phyloP scores from a whole-genome alignment of 2,797 vertebrate genomes.

The Halcyon badia region DNA sequence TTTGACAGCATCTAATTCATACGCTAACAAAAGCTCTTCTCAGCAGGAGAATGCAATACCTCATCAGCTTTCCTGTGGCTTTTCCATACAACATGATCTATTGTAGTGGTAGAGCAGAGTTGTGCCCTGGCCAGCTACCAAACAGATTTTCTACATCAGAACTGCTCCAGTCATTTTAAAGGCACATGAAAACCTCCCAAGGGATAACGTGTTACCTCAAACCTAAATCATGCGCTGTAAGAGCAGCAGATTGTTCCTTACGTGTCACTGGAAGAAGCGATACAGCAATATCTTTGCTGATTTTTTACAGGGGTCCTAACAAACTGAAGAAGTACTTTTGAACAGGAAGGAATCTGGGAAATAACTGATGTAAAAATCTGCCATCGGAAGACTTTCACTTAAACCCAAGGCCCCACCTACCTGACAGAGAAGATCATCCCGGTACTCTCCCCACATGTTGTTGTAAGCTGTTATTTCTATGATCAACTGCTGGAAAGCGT shows the following conservation, averaged over 20 bases:
- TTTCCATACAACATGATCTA: background rate
- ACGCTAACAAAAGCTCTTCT: background rate
- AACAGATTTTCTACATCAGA: conserved; percentile 26
- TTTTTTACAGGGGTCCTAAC: background rate
- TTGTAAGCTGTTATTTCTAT: conserved; percentile 88
- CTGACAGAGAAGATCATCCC: conserved; percentile 89
- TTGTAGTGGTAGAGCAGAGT: background rate
- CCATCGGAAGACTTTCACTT: background rate
- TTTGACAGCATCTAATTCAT: background rate
- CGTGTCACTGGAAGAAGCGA: accelerated
- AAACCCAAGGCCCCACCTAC: conserved; percentile 73
- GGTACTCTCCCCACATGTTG: conserved; percentile 96
- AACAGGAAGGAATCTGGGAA: background rate
- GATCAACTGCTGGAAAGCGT: conserved; percentile 82
- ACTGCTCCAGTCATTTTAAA: background rate
- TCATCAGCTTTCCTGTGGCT: background rate
- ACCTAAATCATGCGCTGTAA: background rate
- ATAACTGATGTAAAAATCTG: background rate
- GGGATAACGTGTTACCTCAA: background rate
- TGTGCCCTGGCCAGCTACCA: conserved; percentile 13
- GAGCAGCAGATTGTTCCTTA: background rate
- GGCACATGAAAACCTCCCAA: background rate
- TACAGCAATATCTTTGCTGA: background rate
- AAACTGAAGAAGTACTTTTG: background rate
- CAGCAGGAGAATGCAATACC: background rate